Conservation (phyloP, 2,888 invertebrate genomes). For the Melipona beecheii region DNA sequence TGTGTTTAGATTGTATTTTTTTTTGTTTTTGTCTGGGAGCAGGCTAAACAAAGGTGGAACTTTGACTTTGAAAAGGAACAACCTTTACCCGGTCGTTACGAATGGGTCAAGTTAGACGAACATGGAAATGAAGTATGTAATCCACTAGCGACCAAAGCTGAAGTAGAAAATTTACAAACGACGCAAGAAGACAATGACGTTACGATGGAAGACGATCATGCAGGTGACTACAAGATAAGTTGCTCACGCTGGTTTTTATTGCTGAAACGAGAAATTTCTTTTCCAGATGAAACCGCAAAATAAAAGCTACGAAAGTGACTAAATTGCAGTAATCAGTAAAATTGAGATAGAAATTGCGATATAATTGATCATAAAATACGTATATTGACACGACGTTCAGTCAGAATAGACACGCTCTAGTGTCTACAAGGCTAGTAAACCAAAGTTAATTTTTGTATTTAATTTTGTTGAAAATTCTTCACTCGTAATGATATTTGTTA, state of each 20-base stretch:
- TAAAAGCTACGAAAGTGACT: background rate
- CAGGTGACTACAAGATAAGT: background rate
- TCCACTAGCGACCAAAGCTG: constrained; percentile 21
- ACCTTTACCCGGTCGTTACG: constrained; percentile 84
- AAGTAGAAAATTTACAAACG: constrained; percentile 32
- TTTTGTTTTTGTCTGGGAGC: background rate
- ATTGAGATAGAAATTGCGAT: background rate
- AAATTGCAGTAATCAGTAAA: background rate
- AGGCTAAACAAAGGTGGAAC: constrained; percentile 85
- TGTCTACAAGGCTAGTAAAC: constrained; percentile 29
- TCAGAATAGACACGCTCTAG: constrained; percentile 30
- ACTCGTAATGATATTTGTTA: constrained; percentile 44
- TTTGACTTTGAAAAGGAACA: constrained; percentile 86
- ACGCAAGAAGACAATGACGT: constrained; percentile 35
- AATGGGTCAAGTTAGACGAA: constrained; percentile 83
- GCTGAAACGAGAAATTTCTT: background rate
- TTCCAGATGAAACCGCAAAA: background rate
- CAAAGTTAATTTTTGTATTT: constrained; percentile 47
- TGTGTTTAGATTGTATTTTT: constrained; percentile 1
- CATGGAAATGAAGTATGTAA: constrained; percentile 59
- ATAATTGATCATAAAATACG: background rate
- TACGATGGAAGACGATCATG: constrained; percentile 32
- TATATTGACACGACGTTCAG: constrained; percentile 47
- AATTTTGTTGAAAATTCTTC: constrained; percentile 3
- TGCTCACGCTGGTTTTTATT: background rate